Base-by-base conservation (phyloP, 2,113 vertebrate genomes). In the Talpa occidentalis region DNA sequence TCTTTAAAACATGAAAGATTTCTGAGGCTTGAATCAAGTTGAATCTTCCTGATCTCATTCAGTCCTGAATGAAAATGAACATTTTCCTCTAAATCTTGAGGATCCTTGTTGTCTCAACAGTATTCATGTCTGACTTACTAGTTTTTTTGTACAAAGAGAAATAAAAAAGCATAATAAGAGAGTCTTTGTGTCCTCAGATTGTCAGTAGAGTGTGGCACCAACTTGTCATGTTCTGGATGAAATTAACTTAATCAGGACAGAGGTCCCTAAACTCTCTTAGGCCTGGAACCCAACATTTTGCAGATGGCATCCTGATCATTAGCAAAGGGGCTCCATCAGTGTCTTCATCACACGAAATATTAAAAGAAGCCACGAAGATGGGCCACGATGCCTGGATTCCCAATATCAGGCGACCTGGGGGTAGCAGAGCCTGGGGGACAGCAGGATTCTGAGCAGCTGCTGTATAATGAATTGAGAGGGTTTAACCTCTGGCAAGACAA, bases 321-420 rank as follows among this genome's bases (percentile, higher is more conserved):
- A 26, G 49, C 15, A 11, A 76, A 79, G 17, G 2, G 0, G 1
- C 62, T 54, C 35, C 11, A 6, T 69, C 40, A 62, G 19, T 15
- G 32, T 47, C 26, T 32, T n/a, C 0, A 1, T 67, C 37, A 19
- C 26, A 49, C 2, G 8, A 47, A 17, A 47, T 64, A 66, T 47
- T 32, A 28, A 42, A 70, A 49, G 52, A 81, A 37, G 28, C 37
- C 2, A 0, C 1, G 3, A 49, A 78, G 56, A 7, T 30, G 0
- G 1, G 49, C 59, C 4, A 1, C 10, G 10, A 1, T 8, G 37
- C 16, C 82, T 64, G 30, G 37, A 1, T 7, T 77, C 60, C 49
- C 0, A 1, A 37, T 44, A 21, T 44, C 44, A 2, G 2, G 19
- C 0, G 15, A 16, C 70, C 56, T 1, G 32, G 47, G 37, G 52